Conservation (phyloP, 2,888 invertebrate species). For the Glaucopsyche alexis region DNA sequence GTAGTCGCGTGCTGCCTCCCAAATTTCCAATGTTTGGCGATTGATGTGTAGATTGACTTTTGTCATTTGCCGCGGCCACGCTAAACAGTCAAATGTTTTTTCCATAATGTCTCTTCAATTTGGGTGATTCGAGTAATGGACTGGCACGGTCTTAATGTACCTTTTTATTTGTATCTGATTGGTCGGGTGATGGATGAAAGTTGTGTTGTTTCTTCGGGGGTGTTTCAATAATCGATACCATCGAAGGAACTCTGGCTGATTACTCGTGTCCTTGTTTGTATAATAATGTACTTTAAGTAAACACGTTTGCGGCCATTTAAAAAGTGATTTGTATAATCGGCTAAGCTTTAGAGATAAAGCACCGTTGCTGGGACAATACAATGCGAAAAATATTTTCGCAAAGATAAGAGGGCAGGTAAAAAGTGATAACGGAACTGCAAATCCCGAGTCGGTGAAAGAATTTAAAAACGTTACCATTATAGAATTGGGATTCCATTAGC, state of each 20-base stretch:
- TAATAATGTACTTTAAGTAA: neutral
- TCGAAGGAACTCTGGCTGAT: slow-evolving; percentile 13
- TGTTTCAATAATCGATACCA: slow-evolving; percentile 22
- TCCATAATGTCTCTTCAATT: slow-evolving; percentile 70
- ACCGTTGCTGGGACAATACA: slow-evolving; percentile 6
- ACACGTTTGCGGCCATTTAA: neutral
- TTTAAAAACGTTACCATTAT: slow-evolving; percentile 11
- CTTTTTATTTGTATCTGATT: slow-evolving; percentile 65
- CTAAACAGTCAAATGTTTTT: slow-evolving; percentile 77
- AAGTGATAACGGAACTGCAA: slow-evolving; percentile 23
- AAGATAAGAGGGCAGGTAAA: slow-evolving; percentile 20
- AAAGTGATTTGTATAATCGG: slow-evolving; percentile 3
- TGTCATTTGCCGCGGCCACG: slow-evolving; percentile 77
- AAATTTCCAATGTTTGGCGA: slow-evolving; percentile 79
- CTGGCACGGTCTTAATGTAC: slow-evolving; percentile 64
- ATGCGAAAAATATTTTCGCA: slow-evolving; percentile 24
- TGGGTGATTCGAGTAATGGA: slow-evolving; percentile 70
- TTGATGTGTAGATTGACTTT: slow-evolving; percentile 80
- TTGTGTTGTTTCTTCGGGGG: slow-evolving; percentile 56
- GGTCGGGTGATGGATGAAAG: slow-evolving; percentile 69
- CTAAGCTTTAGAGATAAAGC: slow-evolving; percentile 10
- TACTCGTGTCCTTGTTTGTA: slow-evolving; percentile 6
- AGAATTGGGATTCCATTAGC: slow-evolving; percentile 22
- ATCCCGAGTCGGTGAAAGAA: slow-evolving; percentile 15
- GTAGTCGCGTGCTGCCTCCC: slow-evolving; percentile 75